Base-by-base conservation (phyloP, 1,140 invertebrate species). In the Procambarus clarkii region DNA sequence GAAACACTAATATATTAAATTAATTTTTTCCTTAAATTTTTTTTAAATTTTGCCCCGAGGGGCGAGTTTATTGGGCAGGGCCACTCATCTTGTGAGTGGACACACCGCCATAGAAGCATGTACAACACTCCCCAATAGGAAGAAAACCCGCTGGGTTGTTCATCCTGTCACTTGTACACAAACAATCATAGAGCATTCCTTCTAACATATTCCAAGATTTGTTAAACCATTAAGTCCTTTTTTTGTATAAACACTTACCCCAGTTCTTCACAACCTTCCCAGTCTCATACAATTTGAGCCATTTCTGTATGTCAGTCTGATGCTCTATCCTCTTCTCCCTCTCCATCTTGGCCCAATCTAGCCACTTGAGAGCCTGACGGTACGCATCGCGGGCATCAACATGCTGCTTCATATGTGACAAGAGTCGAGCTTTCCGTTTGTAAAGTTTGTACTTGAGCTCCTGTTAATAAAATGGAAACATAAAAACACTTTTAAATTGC, bases 361-460 rank as follows among this genome's bases (percentile, higher is more conserved):
- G 94, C 0, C 96, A 94, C 82, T 94, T 95, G 15, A 97, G 95
- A 50, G 96, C 96, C 48, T 95, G 93, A 95, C 96, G 93, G 93
- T 97, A 97, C 60, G 96, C 95, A 11, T 95, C 94, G 3, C 97
- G 95, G 0, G 97, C 97, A 88, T 96, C 95, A 9, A 96, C 95
- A 93, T 96, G 96, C 86, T 96, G 95, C 87, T 97, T 96, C 69
- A 98, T 94, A 4, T 96, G 96, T 83, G 97, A 95, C 69, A 97
- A 95, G 94, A 97, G 98, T 93, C 96, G 95, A 0, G 97, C 97
- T 93, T 95, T 96, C 92, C 97, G 95, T 92, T 98, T 97, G 81
- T 96, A 95, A 0, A 98, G 94, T 94, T 98, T 98, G 94, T 97
- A 97, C 2, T 95, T 94, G 21, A 98, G 94, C 82, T 97, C 96